A percentile compares a stretch with the other conserved stretches of the same genome.
phyloP scores from a whole-genome alignment of 2,888 invertebrate genomes.

The Caenorhabditis angaria region DNA sequence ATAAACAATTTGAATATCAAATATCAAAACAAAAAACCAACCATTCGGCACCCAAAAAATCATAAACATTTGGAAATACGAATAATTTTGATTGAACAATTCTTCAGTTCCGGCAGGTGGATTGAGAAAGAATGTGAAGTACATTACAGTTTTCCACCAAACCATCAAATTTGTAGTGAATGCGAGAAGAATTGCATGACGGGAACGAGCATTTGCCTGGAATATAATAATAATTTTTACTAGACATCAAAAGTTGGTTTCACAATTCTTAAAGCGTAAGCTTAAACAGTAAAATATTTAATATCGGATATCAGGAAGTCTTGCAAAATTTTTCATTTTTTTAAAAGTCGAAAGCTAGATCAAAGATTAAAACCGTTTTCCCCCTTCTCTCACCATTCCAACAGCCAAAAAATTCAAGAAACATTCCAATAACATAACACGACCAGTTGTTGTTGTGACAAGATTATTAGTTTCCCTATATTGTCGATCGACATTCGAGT shows the following conservation, averaged over 20 bases:
- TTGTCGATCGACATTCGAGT: constrained; percentile 62
- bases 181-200: constrained; percentile 55
- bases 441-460: constrained; percentile 60
- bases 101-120: constrained; percentile 41
- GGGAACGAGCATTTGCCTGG: constrained; percentile 49
- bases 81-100: constrained; percentile 31
- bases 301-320: too few species aligned
- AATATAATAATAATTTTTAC: neutral
- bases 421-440: constrained; percentile 63
- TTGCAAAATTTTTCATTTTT: too few species aligned
- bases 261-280: too few species aligned
- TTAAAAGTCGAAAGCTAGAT: neutral
- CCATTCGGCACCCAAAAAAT: constrained; percentile 45
- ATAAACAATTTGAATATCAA: neutral
- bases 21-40: constrained; percentile 10
- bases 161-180: constrained; percentile 62
- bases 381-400: constrained; percentile 27
- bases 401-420: constrained; percentile 60
- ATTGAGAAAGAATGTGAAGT: constrained; percentile 56
- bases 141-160: constrained; percentile 66
- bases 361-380: too few species aligned
- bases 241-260: too few species aligned
- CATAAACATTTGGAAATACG: constrained; percentile 28
- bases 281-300: too few species aligned
- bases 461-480: constrained; percentile 58